Percentiles rank a stretch among this genome's conserved stretches.
These are phyloP conservation scores for Columba janthina DNA, from an alignment of 2,113 vertebrate genomes.

Conservation along the genomic window DNA sequence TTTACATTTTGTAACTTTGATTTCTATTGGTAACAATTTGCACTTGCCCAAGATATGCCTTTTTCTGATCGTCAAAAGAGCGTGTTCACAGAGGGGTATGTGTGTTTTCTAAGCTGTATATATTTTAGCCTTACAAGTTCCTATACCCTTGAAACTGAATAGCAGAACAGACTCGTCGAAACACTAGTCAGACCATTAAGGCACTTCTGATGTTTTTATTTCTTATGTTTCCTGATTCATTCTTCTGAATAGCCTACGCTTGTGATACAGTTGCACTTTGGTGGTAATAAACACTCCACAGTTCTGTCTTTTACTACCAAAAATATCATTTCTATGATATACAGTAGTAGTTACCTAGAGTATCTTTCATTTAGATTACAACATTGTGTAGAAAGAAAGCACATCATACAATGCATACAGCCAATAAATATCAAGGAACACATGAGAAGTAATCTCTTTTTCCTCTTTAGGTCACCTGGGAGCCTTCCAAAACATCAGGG, in stretches of 20 bases:
- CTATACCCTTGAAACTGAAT: neutral
- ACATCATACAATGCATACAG: neutral
- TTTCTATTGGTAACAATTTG: neutral
- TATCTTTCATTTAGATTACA: conserved; percentile 12
- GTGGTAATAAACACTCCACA: neutral
- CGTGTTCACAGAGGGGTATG: neutral
- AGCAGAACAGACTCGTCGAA: neutral
- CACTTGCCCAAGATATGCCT: neutral
- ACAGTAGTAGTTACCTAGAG: neutral
- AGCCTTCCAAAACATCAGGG: neutral
- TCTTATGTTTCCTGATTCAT: neutral
- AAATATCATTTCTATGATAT: neutral
- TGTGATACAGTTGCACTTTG: neutral
- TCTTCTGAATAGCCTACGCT: neutral
- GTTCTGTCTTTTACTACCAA: neutral
- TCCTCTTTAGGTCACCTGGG: neutral
- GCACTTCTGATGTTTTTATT: neutral
- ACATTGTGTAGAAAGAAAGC: neutral
- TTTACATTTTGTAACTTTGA: neutral
- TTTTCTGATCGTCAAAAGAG: neutral
- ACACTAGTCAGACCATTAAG: neutral
- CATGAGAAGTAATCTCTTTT: neutral
- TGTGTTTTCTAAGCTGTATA: neutral
- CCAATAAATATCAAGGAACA: neutral
- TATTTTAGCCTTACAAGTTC: neutral